Percentiles rank a stretch among this genome's conserved stretches.
These are phyloP conservation scores for Clanis bilineata DNA, from an alignment of 2,888 invertebrate genomes.

Conservation along the genomic window DNA sequence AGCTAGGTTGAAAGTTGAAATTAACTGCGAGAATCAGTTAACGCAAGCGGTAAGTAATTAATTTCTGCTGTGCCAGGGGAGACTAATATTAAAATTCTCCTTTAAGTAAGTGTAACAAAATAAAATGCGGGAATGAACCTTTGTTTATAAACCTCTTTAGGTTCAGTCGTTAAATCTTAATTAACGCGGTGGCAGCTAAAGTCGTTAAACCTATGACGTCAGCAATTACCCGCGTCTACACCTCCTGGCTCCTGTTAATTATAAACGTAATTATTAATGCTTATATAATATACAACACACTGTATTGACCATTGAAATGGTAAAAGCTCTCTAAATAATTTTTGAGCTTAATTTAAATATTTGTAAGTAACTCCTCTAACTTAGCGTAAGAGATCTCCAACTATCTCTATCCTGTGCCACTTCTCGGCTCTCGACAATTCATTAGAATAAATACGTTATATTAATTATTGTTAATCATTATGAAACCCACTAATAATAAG, in stretches of 20 bases:
- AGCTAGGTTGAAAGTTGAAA: too few relatives aligned
- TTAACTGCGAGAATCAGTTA: background rate
- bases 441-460: too few relatives aligned
- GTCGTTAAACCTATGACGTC: conserved; percentile 56
- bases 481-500: too few relatives aligned
- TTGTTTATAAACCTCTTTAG: too few relatives aligned
- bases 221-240: conserved; percentile 37
- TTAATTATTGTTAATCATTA: too few relatives aligned
- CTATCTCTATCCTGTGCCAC: too few relatives aligned
- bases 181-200: conserved; percentile 49
- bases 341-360: too few relatives aligned
- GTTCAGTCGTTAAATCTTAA: conserved; percentile 64
- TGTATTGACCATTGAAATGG: background rate
- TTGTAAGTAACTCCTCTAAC: too few relatives aligned
- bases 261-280: conserved; percentile 22
- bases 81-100: background rate
- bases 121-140: conserved; percentile 50
- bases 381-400: too few relatives aligned
- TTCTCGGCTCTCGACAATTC: too few relatives aligned
- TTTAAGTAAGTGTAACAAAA: conserved; percentile 42
- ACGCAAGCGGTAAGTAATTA: background rate
- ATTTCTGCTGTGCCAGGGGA: background rate
- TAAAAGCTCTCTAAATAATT: background rate
- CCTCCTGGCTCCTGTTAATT: conserved; percentile 41
- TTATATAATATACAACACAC: background rate